phyloP scores from a whole-genome alignment of 2,797 vertebrate species.

The Astyanax mexicanus region DNA sequence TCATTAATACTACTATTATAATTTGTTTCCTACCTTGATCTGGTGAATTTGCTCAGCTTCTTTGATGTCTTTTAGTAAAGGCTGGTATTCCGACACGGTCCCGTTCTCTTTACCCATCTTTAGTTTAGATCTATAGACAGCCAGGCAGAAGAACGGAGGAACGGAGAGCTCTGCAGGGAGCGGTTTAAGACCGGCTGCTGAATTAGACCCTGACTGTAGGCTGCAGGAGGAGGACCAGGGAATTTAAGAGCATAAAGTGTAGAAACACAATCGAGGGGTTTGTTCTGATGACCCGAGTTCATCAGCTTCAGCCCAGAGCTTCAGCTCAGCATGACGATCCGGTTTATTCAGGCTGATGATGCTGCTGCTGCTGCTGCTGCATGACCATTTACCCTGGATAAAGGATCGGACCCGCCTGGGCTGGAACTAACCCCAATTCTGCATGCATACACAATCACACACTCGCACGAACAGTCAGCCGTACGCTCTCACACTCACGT shows the following conservation, averaged over 20 bases:
- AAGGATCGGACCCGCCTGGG: background rate
- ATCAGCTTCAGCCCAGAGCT: too few species aligned
- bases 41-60: conserved; percentile 19
- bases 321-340: background rate
- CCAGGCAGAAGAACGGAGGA: background rate
- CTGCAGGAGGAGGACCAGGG: background rate
- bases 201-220: background rate
- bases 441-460: background rate
- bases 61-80: conserved; percentile 68
- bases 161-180: conserved; percentile 1
- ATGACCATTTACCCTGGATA: background rate
- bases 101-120: conserved; percentile 65
- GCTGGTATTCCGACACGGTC: conserved; percentile 68
- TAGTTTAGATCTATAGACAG: background rate
- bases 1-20: too few species aligned
- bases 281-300: background rate
- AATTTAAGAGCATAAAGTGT: conserved; percentile 1
- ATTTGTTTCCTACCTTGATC: conserved; percentile 69
- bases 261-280: background rate
- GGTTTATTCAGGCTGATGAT: background rate
- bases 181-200: background rate
- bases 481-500: background rate
- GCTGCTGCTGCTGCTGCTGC: background rate
- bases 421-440: background rate
- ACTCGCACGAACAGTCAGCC: too few species aligned